Evolutionary conservation across 2,797 vertebrate species (phyloP).

Genomic region (Erethizon dorsatum): DNA sequence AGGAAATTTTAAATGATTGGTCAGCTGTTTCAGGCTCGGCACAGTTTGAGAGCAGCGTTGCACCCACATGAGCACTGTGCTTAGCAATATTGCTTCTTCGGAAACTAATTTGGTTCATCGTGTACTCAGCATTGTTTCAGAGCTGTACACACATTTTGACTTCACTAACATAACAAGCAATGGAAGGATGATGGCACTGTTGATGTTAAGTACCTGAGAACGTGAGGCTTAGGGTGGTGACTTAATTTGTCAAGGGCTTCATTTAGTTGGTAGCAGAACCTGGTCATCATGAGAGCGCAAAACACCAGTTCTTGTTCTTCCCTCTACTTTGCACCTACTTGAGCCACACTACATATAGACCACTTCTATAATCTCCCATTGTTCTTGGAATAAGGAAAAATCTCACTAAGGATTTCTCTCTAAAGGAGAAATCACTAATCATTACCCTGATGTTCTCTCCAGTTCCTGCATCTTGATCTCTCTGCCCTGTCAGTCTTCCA

Average conservation of each 20-base stretch:
- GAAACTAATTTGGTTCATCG: not conserved
- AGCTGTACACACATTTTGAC: not conserved
- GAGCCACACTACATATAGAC: not conserved
- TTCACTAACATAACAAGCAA: not conserved
- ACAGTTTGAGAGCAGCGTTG: not conserved
- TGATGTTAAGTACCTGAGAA: not conserved
- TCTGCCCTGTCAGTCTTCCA: not conserved
- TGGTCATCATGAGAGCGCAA: not conserved
- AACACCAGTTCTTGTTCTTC: not conserved
- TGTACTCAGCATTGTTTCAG: not conserved
- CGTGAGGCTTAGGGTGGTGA: not conserved
- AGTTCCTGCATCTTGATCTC: not conserved
- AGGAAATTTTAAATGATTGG: not conserved
- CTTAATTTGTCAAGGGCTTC: not conserved
- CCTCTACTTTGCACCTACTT: not conserved
- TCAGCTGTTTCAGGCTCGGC: not conserved
- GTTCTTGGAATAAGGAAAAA: not conserved
- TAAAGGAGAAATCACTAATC: not conserved
- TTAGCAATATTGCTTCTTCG: not conserved
- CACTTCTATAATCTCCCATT: not conserved
- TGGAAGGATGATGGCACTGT: not conserved
- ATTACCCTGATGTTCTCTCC: not conserved
- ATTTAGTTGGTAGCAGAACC: not conserved
- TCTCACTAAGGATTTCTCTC: not conserved
- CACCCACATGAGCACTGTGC: accelerated